phyloP scores from a whole-genome alignment of 2,113 vertebrate genomes.

The cat (Felis catus) region F.catus_Fca126_mat1.0 CM031417.1:84663501-84664000 shows the following conservation, averaged over 20 bases:
- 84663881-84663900: not conserved
- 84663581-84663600: no score
- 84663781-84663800: not conserved
- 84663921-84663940: not conserved
- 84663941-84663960: not conserved
- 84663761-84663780: not conserved
- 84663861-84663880: not conserved
- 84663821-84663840: not conserved
- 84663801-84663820: not conserved
- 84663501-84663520: no score
- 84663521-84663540: no score
- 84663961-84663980: not conserved
- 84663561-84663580: no score
- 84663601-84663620: no score
- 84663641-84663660: no score
- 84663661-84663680: no score
- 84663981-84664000: not conserved
- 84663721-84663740: not conserved
- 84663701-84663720: not conserved
- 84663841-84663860: not conserved
- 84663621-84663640: no score
- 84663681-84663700: not conserved
- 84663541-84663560: no score
- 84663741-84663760: not conserved
- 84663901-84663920: not conserved